Evolutionary conservation across 2,888 invertebrate species (phyloP).

Genomic region (Drosophila nr. perissopoda): DNA sequence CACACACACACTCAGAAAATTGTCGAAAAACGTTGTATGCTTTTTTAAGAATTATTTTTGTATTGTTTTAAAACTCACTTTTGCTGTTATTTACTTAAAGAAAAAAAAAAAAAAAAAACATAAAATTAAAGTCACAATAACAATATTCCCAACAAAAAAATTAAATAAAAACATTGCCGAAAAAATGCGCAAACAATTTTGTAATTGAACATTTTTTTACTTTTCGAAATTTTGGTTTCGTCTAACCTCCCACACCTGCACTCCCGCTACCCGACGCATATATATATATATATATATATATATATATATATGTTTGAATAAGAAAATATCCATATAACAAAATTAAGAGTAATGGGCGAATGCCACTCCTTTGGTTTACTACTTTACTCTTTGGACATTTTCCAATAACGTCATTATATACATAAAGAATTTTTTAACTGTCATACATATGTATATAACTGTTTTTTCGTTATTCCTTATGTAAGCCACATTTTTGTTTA

Average conservation of each 20-base stretch:
- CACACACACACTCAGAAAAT: slow-evolving; percentile 6
- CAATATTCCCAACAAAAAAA: not conserved
- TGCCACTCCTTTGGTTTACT: no score
- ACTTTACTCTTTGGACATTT: not conserved
- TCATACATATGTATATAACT: slow-evolving; percentile 6
- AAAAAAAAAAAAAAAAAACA: slow-evolving; percentile 1
- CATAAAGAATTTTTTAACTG: not conserved
- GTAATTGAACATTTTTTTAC: slow-evolving; percentile 10
- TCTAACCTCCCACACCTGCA: not conserved
- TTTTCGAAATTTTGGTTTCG: slow-evolving; percentile 20
- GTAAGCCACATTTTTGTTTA: slow-evolving; percentile 29
- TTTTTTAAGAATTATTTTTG: slow-evolving; percentile 12
- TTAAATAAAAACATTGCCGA: slow-evolving; percentile 1
- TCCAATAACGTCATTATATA: not conserved
- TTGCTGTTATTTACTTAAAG: slow-evolving; percentile 40
- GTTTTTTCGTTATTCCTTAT: slow-evolving; percentile 28
- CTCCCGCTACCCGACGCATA: not conserved
- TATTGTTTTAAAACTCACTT: slow-evolving; percentile 11
- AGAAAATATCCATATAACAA: not conserved
- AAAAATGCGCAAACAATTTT: slow-evolving; percentile 56
- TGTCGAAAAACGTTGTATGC: slow-evolving; percentile 13
- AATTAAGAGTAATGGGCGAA: not conserved
- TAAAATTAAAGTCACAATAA: not conserved
- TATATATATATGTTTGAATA: not conserved
- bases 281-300: not conserved